Conservation (phyloP, 1,140 invertebrate species). For the Cydia splendana region DNA sequence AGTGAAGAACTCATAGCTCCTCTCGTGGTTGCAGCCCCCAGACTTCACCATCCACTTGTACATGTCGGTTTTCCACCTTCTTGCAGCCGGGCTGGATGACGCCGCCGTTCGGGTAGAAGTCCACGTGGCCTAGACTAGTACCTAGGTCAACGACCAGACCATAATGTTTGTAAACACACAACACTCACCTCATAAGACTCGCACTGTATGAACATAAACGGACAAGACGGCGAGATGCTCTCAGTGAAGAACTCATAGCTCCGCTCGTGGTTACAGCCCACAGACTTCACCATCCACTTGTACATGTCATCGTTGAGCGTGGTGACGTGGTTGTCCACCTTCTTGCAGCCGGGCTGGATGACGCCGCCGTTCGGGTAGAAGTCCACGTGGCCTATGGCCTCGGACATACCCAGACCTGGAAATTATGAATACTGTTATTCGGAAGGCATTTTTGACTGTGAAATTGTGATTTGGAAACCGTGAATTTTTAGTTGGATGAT, state of each 20-base stretch:
- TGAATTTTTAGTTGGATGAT: no score
- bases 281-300: slow-evolving; percentile 85
- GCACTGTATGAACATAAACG: slow-evolving; percentile 88
- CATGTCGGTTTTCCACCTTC: slow-evolving; percentile 83
- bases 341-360: slow-evolving; percentile 91
- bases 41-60: slow-evolving; percentile 86
- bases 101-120: slow-evolving; percentile 95
- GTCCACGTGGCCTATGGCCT: slow-evolving; percentile 92
- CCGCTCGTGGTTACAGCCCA: slow-evolving; percentile 92
- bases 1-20: slow-evolving; percentile 91
- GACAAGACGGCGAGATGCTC: slow-evolving; percentile 88
- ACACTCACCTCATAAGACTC: slow-evolving; percentile 84
- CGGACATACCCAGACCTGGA: slow-evolving; percentile 87
- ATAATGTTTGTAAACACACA: no score
- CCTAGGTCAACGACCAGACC: no score
- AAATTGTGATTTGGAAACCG: no score
- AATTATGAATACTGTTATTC: slow-evolving; percentile 1
- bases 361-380: slow-evolving; percentile 94
- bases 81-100: slow-evolving; percentile 92
- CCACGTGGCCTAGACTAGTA: slow-evolving; percentile 93
- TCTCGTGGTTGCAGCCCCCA: slow-evolving; percentile 91
- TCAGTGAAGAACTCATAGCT: slow-evolving; percentile 93
- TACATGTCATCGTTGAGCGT: slow-evolving; percentile 82
- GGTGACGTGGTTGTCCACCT: slow-evolving; percentile 85
- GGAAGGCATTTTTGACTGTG: no score